Base-by-base conservation (phyloP, 2,113 vertebrate genomes). In the Tachycineta bicolor region DNA sequence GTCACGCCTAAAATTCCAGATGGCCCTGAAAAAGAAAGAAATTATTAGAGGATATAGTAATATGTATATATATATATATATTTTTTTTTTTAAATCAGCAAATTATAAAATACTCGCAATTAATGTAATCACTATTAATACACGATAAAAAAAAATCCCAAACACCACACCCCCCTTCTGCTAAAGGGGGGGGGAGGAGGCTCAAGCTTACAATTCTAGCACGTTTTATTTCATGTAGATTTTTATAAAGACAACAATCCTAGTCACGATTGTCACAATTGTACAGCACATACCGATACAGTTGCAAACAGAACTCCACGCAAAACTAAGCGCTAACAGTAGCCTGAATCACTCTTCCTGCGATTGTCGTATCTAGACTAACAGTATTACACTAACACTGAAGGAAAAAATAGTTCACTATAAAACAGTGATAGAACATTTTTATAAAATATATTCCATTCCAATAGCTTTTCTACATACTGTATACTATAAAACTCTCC, bases 401-500 rank as follows among this genome's bases (percentile, higher is more conserved):
- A 97, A 59, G 93, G 64, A 96, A 96, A 96, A 96, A 97, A 97
- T 95, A 98, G 92, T 92, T 98, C 96, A 96, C 96, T 97, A 97
- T 97, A 98, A 98, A 98, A 98, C 96, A 97, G 97, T 97, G 97
- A 98, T 97, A 97, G 95, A 97, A 97, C 39, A 85, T 97, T 95
- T 97, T 97, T 97, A 98, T 97, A 98, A 98, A 98, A 98, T 98
- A 98, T 97, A 98, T 97, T 98, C 97, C 97, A 97, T 97, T 97
- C 97, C 96, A 96, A 97, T 97, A 97, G 96, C 96, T 98, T 97
- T 88, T 97, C 98, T 98, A 98, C 97, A 98, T 98, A 96, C 96
- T 97, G 96, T 98, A 97, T 97, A 94, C 96, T 94, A 97, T 96
- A 92, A 96, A 97, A 94, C 76, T 94, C 85, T 96, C 87, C 91